Evolutionary conservation across 2,113 vertebrate genomes (phyloP), one percentile per base, ranked within the genome.

Genomic region (Mungos mungo): DNA sequence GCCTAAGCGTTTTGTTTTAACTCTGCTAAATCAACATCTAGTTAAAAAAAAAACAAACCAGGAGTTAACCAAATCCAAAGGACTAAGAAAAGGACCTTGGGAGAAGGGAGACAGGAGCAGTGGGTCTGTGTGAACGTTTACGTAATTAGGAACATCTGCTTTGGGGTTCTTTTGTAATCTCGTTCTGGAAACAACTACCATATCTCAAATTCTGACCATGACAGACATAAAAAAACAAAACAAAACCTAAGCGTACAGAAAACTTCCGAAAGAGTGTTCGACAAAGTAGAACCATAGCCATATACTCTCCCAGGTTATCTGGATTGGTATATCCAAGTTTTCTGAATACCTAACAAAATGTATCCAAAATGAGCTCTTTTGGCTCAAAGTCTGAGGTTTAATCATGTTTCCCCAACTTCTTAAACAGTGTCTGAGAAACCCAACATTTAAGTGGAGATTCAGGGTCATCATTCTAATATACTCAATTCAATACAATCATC

Each of bases 141-240:
- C 18, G 18, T 47, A 96, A 96, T 57, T 9, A 79, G 60, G 27
- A 96, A 96, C 90, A 95, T 95, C 88, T 95, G 82, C 41, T 80
- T 66, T 65, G 4, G 15, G 38, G 45, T 71, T 74, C 92, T 72
- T 95, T 72, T 76, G 50, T 79, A 93, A 88, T 87, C 16, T 74
- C 87, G 68, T 7, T 82, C 82, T 88, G 60, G 71, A 97, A 95
- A 66, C 91, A 76, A 89, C 31, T 83, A 93, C 54, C 72, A 92
- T 96, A 94, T 65, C 47, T 29, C 74, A 77, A 77, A 31, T 77
- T 47, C 92, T 84, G 60, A 95, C 41, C 27, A 13, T 35, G 79
- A 84, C 50, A 82, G 68, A 93, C 72, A 87, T 33, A 54, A n/a
- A 88, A 47, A 41, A 41, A 41, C 41, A 41, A 41, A 41, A 41